Percentiles rank a stretch among this genome's conserved stretches.
phyloP scores from a whole-genome alignment of 2,113 vertebrate genomes.

The Ptychochromis oligacanthus region DNA sequence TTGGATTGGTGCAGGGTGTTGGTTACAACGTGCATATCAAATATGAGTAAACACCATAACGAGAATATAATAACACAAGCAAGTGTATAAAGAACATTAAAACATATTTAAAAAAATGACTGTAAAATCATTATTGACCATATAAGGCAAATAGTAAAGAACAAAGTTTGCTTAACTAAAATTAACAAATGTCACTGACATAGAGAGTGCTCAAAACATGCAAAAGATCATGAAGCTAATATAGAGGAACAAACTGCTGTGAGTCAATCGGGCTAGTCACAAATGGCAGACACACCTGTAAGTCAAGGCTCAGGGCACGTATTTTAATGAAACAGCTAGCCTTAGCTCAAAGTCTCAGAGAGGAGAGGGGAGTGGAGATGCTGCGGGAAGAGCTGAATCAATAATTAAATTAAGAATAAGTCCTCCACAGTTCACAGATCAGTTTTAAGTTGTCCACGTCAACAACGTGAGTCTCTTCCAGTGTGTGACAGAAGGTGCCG shows the following conservation, averaged over 20 bases:
- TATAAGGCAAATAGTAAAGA: not conserved
- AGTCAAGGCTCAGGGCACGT: not conserved
- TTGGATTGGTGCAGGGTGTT: no score
- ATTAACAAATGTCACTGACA: not conserved
- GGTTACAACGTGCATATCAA: no score
- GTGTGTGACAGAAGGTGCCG: not conserved
- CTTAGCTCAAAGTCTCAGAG: not conserved
- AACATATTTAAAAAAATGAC: not conserved
- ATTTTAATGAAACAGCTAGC: accelerated
- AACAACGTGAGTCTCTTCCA: not conserved
- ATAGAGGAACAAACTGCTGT: not conserved
- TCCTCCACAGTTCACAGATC: not conserved
- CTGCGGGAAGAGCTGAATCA: not conserved
- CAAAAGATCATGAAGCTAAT: not conserved
- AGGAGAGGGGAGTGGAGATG: not conserved
- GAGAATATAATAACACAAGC: no score
- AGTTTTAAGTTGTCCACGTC: not conserved
- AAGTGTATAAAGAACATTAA: not conserved
- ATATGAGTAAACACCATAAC: no score
- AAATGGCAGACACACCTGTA: not conserved
- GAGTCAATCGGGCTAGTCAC: not conserved
- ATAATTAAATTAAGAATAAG: not conserved
- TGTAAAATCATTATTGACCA: not conserved
- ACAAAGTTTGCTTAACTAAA: not conserved
- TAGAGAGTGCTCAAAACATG: no score